Evolutionary conservation across 2,113 vertebrate species (phyloP).

Genomic region (Chionomys nivalis): DNA sequence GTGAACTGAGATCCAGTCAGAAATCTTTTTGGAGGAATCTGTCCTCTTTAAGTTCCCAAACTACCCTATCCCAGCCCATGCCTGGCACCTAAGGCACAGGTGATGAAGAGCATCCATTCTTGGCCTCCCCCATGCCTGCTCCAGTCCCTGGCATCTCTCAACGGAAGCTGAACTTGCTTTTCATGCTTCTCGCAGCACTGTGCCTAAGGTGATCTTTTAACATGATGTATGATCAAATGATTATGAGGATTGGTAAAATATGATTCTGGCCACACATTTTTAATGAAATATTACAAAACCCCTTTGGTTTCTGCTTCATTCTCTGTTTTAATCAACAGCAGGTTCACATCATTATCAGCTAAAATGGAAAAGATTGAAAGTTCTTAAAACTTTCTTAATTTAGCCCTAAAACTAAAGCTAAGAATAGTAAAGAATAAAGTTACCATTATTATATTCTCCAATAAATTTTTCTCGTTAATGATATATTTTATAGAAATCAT

Average conservation of each 20-base stretch:
- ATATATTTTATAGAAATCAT: slow-evolving; percentile 8
- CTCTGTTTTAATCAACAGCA: background rate
- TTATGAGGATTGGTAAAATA: slow-evolving; percentile 3
- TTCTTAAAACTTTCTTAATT: slow-evolving; percentile 34
- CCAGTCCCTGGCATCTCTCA: background rate
- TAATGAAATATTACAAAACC: slow-evolving; percentile 4
- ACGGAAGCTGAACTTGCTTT: background rate
- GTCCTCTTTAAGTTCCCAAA: background rate
- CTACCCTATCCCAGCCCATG: background rate
- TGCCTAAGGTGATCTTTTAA: background rate
- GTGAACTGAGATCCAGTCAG: background rate
- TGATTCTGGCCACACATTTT: background rate
- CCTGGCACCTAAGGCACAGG: background rate
- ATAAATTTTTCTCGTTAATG: slow-evolving; percentile 22
- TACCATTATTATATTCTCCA: slow-evolving; percentile 6
- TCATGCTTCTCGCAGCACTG: background rate
- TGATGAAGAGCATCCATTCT: background rate
- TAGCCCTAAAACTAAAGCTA: slow-evolving; percentile 33
- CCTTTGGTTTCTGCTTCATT: background rate
- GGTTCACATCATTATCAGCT: background rate
- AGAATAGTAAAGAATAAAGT: slow-evolving; percentile 40
- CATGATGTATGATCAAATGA: background rate
- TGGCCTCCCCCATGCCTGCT: background rate
- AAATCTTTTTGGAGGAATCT: background rate
- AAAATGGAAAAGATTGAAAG: slow-evolving; percentile 48